Percentiles rank a stretch among this genome's conserved stretches.
These are phyloP conservation scores for Thelaira solivaga DNA, from an alignment of 2,888 invertebrate species.

Conservation along the genomic window DNA sequence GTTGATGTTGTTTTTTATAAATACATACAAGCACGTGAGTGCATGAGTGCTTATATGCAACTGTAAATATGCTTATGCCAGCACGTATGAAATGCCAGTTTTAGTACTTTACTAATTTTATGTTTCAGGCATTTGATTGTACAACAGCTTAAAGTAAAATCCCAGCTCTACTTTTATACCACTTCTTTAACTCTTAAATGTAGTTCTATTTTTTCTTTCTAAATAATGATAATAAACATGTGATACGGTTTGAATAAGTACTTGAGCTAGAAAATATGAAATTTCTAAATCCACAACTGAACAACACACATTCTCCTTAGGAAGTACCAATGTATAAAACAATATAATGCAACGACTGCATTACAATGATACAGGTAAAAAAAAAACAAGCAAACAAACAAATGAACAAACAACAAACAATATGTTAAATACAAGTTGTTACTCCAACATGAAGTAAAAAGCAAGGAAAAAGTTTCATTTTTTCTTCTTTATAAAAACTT, in stretches of 20 bases:
- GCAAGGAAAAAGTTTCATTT: background rate
- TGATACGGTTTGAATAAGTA: constrained; percentile 48
- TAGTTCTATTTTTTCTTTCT: background rate
- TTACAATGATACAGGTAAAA: constrained; percentile 8
- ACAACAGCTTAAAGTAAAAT: background rate
- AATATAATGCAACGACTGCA: constrained; percentile 5
- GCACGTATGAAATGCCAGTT: background rate
- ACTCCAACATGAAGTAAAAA: background rate
- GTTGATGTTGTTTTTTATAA: background rate
- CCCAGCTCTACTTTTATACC: background rate
- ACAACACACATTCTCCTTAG: background rate
- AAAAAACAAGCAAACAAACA: no score
- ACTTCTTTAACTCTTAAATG: background rate
- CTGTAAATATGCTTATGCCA: background rate
- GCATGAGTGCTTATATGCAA: background rate
- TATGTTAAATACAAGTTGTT: background rate
- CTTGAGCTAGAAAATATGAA: constrained; percentile 15
- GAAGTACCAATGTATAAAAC: background rate
- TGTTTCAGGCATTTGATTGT: background rate
- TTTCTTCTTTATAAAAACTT: background rate
- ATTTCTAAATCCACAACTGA: background rate
- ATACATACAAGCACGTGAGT: background rate
- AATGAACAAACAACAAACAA: background rate
- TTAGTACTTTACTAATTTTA: background rate
- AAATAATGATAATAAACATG: constrained; percentile 37